Evolutionary conservation across 2,888 invertebrate genomes (phyloP).

Genomic region (Noctuana brunneofusca): DNA sequence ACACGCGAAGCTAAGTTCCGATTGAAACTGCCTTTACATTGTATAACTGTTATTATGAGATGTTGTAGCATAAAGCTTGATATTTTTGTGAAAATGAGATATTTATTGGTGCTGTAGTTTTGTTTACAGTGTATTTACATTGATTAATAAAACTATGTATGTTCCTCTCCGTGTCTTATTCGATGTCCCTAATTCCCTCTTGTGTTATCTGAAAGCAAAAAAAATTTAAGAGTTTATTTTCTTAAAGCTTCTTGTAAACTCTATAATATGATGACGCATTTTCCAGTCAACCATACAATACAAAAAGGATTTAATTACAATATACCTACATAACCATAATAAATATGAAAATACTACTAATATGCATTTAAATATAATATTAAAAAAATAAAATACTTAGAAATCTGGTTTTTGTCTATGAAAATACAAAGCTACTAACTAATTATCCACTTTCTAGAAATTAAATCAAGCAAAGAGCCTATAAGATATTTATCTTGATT

Average conservation of each 20-base stretch:
- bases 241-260: no score
- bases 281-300: no score
- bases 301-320: no score
- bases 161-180: slow-evolving; percentile 59
- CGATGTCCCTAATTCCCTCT: slow-evolving; percentile 74
- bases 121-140: slow-evolving; percentile 77
- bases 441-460: not conserved
- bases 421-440: no score
- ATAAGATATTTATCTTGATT: no score
- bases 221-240: no score
- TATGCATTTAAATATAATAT: no score
- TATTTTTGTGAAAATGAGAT: slow-evolving; percentile 80
- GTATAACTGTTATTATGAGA: slow-evolving; percentile 67
- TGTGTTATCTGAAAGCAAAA: slow-evolving; percentile 70
- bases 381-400: no score
- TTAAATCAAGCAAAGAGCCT: not conserved
- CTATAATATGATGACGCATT: not conserved
- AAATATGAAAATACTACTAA: no score
- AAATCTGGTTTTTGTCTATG: no score
- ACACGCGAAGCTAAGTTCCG: slow-evolving; percentile 53
- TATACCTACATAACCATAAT: no score
- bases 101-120: slow-evolving; percentile 83
- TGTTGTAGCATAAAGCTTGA: slow-evolving; percentile 71
- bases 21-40: slow-evolving; percentile 73
- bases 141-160: slow-evolving; percentile 76